A percentile compares a stretch with the other conserved stretches of the same genome.
These are phyloP conservation scores for Propsilocerus akamusi DNA, from an alignment of 1,140 invertebrate genomes.

Conservation along the genomic window DNA sequence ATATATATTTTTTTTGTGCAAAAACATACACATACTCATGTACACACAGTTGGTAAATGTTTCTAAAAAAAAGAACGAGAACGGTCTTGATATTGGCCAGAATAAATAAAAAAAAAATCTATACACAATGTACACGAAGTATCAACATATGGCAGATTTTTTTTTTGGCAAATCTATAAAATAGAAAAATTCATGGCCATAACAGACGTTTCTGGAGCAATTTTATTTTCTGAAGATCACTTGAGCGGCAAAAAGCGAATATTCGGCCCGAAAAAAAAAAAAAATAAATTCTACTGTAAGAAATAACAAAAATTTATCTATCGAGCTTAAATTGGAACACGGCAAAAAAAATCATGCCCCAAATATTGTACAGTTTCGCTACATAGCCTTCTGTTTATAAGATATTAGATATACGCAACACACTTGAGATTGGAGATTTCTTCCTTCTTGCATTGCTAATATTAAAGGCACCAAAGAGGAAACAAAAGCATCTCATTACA, in stretches of 20 bases:
- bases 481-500: not conserved
- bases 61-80: not conserved
- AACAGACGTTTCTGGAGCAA: not conserved
- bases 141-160: not conserved
- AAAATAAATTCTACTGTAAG: not conserved
- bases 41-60: too few relatives aligned
- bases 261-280: not conserved
- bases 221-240: not conserved
- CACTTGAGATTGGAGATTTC: too few relatives aligned
- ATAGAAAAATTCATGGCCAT: constrained; percentile 1
- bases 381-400: too few relatives aligned
- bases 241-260: not conserved
- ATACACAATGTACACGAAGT: not conserved
- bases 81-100: not conserved
- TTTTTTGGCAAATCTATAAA: constrained; percentile 2
- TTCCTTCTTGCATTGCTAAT: too few relatives aligned
- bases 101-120: not conserved
- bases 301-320: not conserved
- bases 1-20: not conserved
- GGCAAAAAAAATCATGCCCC: too few relatives aligned
- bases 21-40: not conserved
- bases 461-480: too few relatives aligned
- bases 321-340: not conserved
- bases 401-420: too few relatives aligned
- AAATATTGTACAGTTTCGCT: too few relatives aligned